Evolutionary conservation across 1,140 invertebrate species (phyloP).

Genomic region (Macrobrachium rosenbergii): DNA sequence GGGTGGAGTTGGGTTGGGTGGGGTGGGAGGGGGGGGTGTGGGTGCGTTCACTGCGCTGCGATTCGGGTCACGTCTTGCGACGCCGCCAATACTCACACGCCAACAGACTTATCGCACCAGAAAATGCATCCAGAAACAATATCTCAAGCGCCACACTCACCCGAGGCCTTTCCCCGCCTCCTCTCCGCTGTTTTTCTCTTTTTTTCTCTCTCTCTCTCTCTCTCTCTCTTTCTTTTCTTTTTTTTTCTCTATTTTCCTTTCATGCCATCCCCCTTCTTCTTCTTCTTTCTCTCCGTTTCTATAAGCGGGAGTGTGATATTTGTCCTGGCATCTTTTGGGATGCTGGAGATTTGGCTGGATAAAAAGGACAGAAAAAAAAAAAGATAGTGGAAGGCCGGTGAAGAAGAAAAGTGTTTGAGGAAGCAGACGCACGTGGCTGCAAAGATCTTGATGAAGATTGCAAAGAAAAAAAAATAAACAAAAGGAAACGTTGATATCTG

Average conservation of each 20-base stretch:
- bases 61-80: not conserved
- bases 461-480: too few species aligned
- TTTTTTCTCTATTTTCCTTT: not conserved
- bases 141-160: not conserved
- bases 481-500: too few species aligned
- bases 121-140: conserved; percentile 28
- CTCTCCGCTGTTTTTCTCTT: too few species aligned
- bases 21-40: not conserved
- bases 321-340: too few species aligned
- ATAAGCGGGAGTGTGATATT: too few species aligned
- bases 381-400: too few species aligned
- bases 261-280: not conserved
- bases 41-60: not conserved
- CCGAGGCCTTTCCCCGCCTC: not conserved
- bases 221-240: not conserved
- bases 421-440: too few species aligned
- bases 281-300: not conserved
- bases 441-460: too few species aligned
- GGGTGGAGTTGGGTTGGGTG: not conserved
- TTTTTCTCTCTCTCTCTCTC: not conserved
- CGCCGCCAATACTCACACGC: conserved; percentile 20
- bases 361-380: too few species aligned
- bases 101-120: conserved; percentile 17
- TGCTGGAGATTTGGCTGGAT: too few species aligned
- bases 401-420: too few species aligned